Percentiles rank a stretch among this genome's conserved stretches.
These are phyloP conservation scores for Pteronotus mesoamericanus DNA, from an alignment of 2,797 vertebrate species.

Conservation along the genomic window DNA sequence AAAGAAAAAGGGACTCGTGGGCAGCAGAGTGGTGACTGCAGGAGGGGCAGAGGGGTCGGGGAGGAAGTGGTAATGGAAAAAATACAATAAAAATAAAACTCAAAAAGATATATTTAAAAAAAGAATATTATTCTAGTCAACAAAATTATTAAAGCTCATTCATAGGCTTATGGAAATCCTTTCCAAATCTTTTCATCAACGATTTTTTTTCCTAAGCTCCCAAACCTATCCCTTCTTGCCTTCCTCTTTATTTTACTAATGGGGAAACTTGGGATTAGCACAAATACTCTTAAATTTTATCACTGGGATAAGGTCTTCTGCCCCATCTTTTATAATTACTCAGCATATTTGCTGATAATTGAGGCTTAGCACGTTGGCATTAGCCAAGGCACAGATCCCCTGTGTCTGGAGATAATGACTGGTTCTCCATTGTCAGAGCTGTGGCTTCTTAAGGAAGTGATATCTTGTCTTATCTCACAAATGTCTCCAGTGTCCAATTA, in stretches of 20 bases:
- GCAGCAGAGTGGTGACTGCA: neutral
- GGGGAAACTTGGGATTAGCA: neutral
- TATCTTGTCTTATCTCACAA: constrained; percentile 75
- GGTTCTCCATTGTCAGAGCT: constrained; percentile 68
- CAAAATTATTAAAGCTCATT: neutral
- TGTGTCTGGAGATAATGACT: constrained; percentile 62
- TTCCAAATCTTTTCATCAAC: neutral
- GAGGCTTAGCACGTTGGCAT: constrained; percentile 20
- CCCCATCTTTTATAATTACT: constrained; percentile 26
- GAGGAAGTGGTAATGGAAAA: too few relatives aligned
- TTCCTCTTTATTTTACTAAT: neutral
- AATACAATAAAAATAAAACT: too few relatives aligned
- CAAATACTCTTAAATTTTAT: neutral
- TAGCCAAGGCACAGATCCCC: neutral
- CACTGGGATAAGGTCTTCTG: neutral
- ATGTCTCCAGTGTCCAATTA: constrained; percentile 80
- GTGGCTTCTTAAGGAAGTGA: constrained; percentile 71
- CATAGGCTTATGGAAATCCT: neutral
- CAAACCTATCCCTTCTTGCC: neutral
- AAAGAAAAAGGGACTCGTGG: neutral
- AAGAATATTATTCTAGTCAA: neutral
- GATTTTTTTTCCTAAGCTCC: neutral
- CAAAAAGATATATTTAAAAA: too few relatives aligned
- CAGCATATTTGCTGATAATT: neutral
- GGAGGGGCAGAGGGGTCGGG: too few relatives aligned